Evolutionary conservation across 2,888 invertebrate genomes (phyloP).

Genomic region (Rugalucina vietnamica): DNA sequence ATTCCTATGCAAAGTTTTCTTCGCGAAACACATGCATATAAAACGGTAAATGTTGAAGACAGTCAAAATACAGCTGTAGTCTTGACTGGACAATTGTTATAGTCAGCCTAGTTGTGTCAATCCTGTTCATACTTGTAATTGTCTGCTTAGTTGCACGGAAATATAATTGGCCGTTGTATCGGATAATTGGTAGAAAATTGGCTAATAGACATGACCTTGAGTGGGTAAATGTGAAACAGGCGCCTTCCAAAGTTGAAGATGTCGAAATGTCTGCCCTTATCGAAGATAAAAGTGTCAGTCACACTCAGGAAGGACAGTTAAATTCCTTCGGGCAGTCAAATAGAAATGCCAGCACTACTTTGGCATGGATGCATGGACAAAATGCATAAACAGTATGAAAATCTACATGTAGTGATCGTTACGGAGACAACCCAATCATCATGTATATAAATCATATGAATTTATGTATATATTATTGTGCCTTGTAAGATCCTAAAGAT

Average conservation of each 20-base stretch:
- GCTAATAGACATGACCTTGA: background rate
- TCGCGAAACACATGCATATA: background rate
- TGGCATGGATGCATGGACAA: background rate
- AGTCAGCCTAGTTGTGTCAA: background rate
- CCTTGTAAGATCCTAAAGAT: background rate
- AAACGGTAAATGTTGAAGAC: background rate
- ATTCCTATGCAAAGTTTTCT: conserved; percentile 18
- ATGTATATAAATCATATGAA: too few species aligned
- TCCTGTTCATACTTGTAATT: background rate
- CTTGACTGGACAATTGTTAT: background rate
- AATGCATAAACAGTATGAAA: background rate
- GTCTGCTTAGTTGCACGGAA: background rate
- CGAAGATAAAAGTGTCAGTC: background rate
- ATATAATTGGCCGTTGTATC: background rate
- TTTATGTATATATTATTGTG: background rate
- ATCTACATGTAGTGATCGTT: background rate
- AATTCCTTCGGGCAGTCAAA: background rate
- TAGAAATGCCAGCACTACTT: too few species aligned
- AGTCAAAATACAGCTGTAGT: background rate
- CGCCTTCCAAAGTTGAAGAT: background rate
- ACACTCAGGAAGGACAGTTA: background rate
- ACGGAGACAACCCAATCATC: background rate
- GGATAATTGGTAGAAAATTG: background rate
- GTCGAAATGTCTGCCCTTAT: background rate
- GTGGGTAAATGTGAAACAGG: background rate